Percentiles rank a stretch among this genome's conserved stretches.
Conservation (phyloP, 2,113 vertebrate species). For the Colaptes auratus region DNA sequence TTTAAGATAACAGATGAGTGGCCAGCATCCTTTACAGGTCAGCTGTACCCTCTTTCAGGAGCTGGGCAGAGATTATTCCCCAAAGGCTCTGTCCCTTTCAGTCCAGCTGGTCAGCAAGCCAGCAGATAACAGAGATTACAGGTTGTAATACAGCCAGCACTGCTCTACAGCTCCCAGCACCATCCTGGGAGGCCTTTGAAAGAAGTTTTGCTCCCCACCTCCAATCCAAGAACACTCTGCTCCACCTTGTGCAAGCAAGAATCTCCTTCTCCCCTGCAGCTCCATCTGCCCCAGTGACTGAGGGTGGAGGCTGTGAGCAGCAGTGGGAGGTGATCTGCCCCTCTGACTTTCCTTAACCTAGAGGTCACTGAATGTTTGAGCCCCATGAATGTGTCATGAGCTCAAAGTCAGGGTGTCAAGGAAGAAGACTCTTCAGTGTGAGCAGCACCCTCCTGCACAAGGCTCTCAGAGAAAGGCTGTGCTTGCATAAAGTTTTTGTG, state of each 20-base stretch:
- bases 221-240: neutral
- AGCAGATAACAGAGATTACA: neutral
- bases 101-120: neutral
- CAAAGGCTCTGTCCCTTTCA: neutral
- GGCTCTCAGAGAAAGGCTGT: neutral
- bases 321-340: neutral
- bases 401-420: neutral
- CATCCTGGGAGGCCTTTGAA: neutral
- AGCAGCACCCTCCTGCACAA: neutral
- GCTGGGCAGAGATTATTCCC: neutral
- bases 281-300: neutral
- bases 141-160: neutral
- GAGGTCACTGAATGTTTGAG: fast-evolving
- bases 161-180: neutral
- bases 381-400: neutral
- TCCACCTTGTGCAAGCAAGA: neutral
- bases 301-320: neutral
- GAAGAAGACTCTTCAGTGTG: neutral
- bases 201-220: neutral
- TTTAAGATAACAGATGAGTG: neutral
- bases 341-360: neutral
- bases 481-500: neutral
- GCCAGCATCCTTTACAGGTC: neutral
- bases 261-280: neutral
- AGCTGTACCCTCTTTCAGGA: neutral